These are phyloP conservation scores for Calliopsis andreniformis DNA, from an alignment of 1,140 invertebrate species.

Conservation along the genomic window DNA sequence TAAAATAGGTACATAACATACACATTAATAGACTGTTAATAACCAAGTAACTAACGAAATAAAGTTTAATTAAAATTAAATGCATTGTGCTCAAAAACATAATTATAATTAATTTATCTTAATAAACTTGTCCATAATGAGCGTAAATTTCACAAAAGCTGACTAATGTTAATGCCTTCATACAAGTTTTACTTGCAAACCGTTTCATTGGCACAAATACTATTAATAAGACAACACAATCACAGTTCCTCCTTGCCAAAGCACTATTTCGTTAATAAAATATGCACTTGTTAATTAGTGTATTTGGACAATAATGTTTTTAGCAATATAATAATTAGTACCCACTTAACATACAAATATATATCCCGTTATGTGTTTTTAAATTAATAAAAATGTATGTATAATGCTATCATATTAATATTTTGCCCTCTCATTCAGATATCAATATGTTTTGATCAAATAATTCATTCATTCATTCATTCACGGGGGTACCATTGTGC, in stretches of 20 bases:
- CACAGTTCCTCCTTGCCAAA: conserved; percentile 55
- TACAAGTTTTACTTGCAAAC: conserved; percentile 32
- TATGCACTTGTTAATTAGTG: conserved; percentile 63
- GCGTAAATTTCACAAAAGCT: conserved; percentile 60
- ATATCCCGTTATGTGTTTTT: conserved; percentile 64
- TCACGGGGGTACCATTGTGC: conserved; percentile 67
- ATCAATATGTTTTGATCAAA: conserved; percentile 70
- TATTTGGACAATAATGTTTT: conserved; percentile 55
- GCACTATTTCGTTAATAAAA: conserved; percentile 60
- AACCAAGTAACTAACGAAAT: background rate
- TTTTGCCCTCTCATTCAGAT: conserved; percentile 81
- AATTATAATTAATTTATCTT: conserved; percentile 39
- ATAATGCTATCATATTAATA: conserved; percentile 80
- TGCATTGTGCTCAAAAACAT: conserved; percentile 60
- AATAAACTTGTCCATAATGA: conserved; percentile 49
- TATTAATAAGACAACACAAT: conserved; percentile 59
- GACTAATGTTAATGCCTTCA: conserved; percentile 48
- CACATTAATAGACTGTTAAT: background rate
- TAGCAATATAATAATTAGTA: conserved; percentile 63
- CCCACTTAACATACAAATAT: conserved; percentile 66
- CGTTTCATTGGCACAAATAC: conserved; percentile 34
- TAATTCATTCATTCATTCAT: conserved; percentile 69
- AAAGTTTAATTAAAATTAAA: conserved; percentile 35
- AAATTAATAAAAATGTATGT: conserved; percentile 61
- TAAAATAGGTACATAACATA: conserved; percentile 18